Evolutionary conservation across 2,113 vertebrate species (phyloP), one percentile per base, ranked within the genome.

Genomic region (Oxyruncus cristatus): DNA sequence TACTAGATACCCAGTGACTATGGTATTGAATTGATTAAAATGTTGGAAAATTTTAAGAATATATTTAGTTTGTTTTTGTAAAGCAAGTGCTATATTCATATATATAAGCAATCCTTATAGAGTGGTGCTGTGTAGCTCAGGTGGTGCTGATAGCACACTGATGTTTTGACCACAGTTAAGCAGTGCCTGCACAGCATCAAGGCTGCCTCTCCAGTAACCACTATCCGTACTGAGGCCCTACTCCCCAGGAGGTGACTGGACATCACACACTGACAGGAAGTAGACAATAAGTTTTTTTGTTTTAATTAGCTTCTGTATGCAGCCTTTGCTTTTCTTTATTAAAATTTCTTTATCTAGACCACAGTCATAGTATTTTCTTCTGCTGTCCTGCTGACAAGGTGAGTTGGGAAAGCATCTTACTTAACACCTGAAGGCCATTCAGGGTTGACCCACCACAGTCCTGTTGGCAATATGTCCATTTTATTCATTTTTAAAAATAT

Each of bases 291-390:
- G 19, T 23, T 5, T 35, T 37, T 70, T 70, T 63, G 8, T n/a
- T 81, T 49, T n/a, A 7, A 17, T 65, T 55, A 65, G 4, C 9
- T 86, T 70, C 33, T 4, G 1, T 50, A 11, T 5, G 2, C 1
- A 6, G 6, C 5, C 33, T 70, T 78, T 59, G 20, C 0, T 65
- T 73, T 56, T 55, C 39, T 82, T 55, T 61, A 50, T 66, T 61
- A 42, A 86, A 74, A 37, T 55, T 10, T 14, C 8, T 79, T 59
- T 59, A 50, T 55, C 16, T 70, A 0, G 0, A 52, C 11, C 1
- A 2, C 1, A 19, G 30, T 73, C 0, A 37, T 42, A 15, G 56
- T 47, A 26, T 76, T 68, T 88, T 91, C 24, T 77, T 13, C 2
- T 5, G 1, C 3, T 28, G 8, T 56, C 8, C 32, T 55, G 20